Evolutionary conservation across 2,888 invertebrate genomes (phyloP), one percentile per base, ranked within the genome.

Genomic region (Noctua fimbriata): DNA sequence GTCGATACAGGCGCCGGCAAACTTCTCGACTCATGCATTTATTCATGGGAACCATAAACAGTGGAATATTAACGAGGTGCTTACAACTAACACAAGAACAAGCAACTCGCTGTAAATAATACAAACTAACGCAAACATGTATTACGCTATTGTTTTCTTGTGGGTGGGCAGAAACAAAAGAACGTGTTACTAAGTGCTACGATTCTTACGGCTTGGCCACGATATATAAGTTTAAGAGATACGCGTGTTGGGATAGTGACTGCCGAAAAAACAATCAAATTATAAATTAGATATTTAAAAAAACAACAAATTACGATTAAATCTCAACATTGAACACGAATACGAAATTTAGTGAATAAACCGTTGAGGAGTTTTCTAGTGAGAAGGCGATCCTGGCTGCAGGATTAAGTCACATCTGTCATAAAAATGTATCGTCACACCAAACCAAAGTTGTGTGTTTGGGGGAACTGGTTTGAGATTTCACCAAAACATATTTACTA

Each of bases 11-110:
- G 83, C 72, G 84, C 73, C 77, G 60, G 41, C n/a, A 49, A 84
- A 84, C 60, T 87, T 87, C 28, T 24, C 36, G 1, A 55, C 55
- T 84, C 78, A 84, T 84, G 73, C 87, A 84, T 84, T 66, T 78
- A 84, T 84, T 87, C 84, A 84, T 87, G 66, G 36, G 14, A 0
- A 41, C 72, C 79, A 87, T 79, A 83, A 84, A 87, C 85, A 87
- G 70, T 4, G 36, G 83, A 79, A 87, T 84, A 84, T 87, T 79
- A 87, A 84, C 67, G 70, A 79, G 75, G 32, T 76, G 71, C 87
- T 83, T 75, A 73, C 63, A 78, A 87, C 70, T 87, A 79, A 84
- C 83, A 70, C 66, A 36, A 60, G 85, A 82, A 49, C 60, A 65
- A 69, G 65, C 14, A 44, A 70, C 44, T 73, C 73, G 69, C 58